These are phyloP conservation scores for Oryzias curvinotus DNA, from an alignment of 2,113 vertebrate genomes.

Conservation along the genomic window DNA sequence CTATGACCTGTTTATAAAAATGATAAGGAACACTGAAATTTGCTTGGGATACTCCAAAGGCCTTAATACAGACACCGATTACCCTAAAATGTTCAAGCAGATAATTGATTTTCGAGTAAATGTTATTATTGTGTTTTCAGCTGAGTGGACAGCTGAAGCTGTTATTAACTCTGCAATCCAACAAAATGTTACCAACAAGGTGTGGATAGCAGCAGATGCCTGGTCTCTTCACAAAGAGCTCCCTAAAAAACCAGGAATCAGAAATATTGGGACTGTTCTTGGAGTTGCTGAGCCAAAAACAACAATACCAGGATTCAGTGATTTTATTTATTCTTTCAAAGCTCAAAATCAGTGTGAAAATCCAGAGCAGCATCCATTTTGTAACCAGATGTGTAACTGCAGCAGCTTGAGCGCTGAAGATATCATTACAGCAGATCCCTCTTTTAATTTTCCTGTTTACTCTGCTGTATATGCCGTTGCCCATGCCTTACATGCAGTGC, in stretches of 20 bases:
- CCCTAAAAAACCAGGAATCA: constrained; percentile 65
- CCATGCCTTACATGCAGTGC: no score
- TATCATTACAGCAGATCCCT: no score
- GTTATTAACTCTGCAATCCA: constrained; percentile 69
- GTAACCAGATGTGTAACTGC: no score
- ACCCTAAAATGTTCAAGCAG: constrained; percentile 42
- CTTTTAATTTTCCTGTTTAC: no score
- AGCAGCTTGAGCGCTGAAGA: no score
- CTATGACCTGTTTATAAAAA: constrained; percentile 51
- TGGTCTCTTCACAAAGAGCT: constrained; percentile 6
- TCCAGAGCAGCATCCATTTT: no score
- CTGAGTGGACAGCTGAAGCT: background rate
- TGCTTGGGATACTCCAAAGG: constrained; percentile 78
- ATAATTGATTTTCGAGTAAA: constrained; percentile 61
- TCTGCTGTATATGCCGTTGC: no score
- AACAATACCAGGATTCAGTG: constrained; percentile 64
- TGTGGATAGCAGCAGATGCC: constrained; percentile 55
- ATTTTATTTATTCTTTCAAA: constrained; percentile 52
- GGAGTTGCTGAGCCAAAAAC: constrained; percentile 67
- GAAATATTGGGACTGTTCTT: constrained; percentile 72
- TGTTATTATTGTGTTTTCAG: constrained; percentile 59
- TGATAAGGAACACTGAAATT: constrained; percentile 27
- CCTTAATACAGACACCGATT: background rate
- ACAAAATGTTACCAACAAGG: constrained; percentile 58
- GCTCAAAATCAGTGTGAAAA: background rate